Percentiles rank a stretch among this genome's conserved stretches.
Conservation (phyloP, 1,140 invertebrate species). For the Brachionus plicatilis region DNA sequence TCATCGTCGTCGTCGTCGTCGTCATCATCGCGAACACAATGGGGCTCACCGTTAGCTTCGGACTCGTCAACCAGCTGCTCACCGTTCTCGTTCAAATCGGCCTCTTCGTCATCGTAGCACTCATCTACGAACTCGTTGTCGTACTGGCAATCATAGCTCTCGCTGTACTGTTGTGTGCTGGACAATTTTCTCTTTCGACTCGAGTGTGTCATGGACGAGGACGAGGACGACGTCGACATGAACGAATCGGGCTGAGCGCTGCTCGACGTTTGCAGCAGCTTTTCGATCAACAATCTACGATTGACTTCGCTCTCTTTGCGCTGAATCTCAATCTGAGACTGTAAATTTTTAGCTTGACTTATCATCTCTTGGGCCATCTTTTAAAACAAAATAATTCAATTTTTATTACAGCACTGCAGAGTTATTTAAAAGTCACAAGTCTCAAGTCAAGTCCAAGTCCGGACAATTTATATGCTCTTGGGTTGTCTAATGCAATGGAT, state of each 20-base stretch:
- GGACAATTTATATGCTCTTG: no score
- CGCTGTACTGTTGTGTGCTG: neutral
- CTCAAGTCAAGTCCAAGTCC: no score
- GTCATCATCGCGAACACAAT: neutral
- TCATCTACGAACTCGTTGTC: neutral
- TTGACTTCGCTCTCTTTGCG: slow-evolving; percentile 8
- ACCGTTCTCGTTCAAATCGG: neutral
- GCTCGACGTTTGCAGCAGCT: neutral
- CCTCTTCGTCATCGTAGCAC: neutral
- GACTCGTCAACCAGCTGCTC: neutral
- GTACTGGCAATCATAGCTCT: neutral
- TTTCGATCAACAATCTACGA: neutral
- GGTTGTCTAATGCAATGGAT: no score
- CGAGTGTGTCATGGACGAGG: neutral
- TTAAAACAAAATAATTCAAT: neutral
- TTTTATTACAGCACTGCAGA: no score
- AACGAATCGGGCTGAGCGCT: neutral
- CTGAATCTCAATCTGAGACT: slow-evolving; percentile 10
- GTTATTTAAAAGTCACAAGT: no score
- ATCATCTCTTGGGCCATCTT: slow-evolving; percentile 13
- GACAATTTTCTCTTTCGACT: neutral
- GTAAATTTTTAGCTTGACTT: neutral
- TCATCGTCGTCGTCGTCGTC: neutral
- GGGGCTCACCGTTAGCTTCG: neutral
- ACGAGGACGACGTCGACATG: neutral